phyloP scores from a whole-genome alignment of 2,113 vertebrate genomes.

The Stictonetta naevosa region DNA sequence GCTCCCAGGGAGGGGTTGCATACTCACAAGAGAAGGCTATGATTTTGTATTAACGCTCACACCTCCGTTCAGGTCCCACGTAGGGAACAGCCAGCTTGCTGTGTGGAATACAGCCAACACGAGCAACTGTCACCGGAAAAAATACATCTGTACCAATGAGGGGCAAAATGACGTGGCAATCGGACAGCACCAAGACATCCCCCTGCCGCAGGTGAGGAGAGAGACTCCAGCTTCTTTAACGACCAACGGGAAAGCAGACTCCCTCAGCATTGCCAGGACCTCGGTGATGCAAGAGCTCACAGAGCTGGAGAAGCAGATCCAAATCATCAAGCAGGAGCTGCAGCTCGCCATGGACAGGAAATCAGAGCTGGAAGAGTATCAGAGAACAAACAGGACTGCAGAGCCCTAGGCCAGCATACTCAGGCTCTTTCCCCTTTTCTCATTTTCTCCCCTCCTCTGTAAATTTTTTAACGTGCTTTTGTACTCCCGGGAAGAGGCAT shows the following conservation, averaged over 20 bases:
- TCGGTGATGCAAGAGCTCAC: slow-evolving; percentile 89
- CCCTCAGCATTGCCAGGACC: slow-evolving; percentile 76
- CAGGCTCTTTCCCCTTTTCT: neutral
- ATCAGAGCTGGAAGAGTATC: slow-evolving; percentile 91
- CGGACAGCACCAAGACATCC: slow-evolving; percentile 81
- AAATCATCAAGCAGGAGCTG: slow-evolving; percentile 92
- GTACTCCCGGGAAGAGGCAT: slow-evolving; percentile 48
- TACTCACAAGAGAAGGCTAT: neutral
- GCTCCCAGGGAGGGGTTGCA: neutral
- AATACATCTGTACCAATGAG: slow-evolving; percentile 79
- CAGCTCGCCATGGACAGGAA: slow-evolving; percentile 93
- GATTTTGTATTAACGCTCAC: neutral
- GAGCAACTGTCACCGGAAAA: slow-evolving; percentile 80
- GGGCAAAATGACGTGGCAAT: slow-evolving; percentile 81
- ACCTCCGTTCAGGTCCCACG: slow-evolving; percentile 80
- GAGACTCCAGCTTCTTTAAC: slow-evolving; percentile 79
- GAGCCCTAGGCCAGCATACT: slow-evolving; percentile 69
- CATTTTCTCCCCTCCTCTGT: neutral
- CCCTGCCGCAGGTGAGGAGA: slow-evolving; percentile 78
- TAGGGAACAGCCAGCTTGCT: slow-evolving; percentile 84
- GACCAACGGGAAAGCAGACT: slow-evolving; percentile 89
- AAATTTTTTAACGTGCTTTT: slow-evolving; percentile 69
- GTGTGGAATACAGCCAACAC: slow-evolving; percentile 85
- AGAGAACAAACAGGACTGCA: slow-evolving; percentile 83
- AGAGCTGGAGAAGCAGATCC: slow-evolving; percentile 93